Evolutionary conservation across 2,113 vertebrate species (phyloP).

Genomic region (Chionomys nivalis): DNA sequence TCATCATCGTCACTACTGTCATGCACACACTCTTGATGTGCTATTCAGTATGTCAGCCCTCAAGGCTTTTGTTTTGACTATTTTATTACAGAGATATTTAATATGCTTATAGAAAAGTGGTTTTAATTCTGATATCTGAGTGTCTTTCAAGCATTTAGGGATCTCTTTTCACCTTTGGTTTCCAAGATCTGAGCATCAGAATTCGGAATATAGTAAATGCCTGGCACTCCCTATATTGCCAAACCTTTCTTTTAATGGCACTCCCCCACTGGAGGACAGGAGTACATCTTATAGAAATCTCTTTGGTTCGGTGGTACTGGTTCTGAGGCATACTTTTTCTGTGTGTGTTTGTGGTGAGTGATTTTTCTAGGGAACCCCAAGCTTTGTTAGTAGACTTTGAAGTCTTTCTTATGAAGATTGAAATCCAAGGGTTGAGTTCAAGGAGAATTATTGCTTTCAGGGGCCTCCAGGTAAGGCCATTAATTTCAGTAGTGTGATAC

Average conservation of each 20-base stretch:
- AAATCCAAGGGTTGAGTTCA: constrained; percentile 64
- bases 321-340: not conserved
- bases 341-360: not conserved
- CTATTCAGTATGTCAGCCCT: not conserved
- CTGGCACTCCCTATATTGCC: not conserved
- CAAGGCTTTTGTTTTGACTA: not conserved
- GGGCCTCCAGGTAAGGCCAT: constrained; percentile 47
- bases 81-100: constrained; percentile 18
- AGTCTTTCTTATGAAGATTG: constrained; percentile 56
- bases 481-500: not conserved
- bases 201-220: constrained; percentile 20
- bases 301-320: constrained; percentile 30
- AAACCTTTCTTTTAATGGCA: not conserved
- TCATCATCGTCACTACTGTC: not conserved
- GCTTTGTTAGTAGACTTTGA: constrained; percentile 70
- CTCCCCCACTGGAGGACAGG: not conserved
- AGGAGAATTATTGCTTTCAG: constrained; percentile 49
- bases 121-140: constrained; percentile 23
- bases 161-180: constrained; percentile 2
- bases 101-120: not conserved
- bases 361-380: not conserved
- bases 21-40: not conserved
- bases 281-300: not conserved
- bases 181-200: constrained; percentile 23
- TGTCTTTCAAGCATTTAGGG: not conserved